Conservation (phyloP, 2,113 vertebrate genomes). For the Chrysemys picta region DNA sequence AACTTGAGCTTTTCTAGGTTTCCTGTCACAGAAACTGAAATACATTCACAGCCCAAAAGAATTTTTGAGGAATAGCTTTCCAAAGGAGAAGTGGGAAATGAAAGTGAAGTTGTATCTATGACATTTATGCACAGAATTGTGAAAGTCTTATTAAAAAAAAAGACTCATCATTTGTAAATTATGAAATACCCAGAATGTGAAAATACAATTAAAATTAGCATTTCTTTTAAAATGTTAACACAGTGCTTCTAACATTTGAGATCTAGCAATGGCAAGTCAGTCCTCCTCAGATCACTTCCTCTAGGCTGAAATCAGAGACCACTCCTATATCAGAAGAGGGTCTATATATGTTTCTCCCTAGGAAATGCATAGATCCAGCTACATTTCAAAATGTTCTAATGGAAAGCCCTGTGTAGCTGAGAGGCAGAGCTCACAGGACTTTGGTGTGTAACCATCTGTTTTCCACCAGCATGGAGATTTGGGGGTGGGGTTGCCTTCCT, state of each 20-base stretch:
- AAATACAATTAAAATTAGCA: background rate
- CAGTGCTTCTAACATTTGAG: background rate
- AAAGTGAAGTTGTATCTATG: background rate
- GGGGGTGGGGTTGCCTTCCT: too few relatives aligned
- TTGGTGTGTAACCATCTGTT: background rate
- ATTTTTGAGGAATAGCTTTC: conserved; percentile 14
- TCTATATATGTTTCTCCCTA: background rate
- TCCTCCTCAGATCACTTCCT: background rate
- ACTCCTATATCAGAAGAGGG: background rate
- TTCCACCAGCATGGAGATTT: background rate
- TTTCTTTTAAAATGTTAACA: background rate
- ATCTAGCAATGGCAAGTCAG: background rate
- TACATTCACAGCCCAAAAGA: background rate
- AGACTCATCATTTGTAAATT: background rate
- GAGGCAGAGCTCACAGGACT: background rate
- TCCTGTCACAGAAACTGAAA: conserved; percentile 15
- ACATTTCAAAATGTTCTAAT: background rate
- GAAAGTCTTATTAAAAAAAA: background rate
- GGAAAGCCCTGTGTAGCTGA: background rate
- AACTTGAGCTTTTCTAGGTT: background rate
- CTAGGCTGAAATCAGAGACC: background rate
- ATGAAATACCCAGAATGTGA: background rate
- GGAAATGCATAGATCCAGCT: background rate
- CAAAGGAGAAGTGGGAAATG: background rate
- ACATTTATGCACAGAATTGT: background rate